Evolutionary conservation across 2,113 vertebrate species (phyloP).

Genomic region (Theropithecus gelada): DNA sequence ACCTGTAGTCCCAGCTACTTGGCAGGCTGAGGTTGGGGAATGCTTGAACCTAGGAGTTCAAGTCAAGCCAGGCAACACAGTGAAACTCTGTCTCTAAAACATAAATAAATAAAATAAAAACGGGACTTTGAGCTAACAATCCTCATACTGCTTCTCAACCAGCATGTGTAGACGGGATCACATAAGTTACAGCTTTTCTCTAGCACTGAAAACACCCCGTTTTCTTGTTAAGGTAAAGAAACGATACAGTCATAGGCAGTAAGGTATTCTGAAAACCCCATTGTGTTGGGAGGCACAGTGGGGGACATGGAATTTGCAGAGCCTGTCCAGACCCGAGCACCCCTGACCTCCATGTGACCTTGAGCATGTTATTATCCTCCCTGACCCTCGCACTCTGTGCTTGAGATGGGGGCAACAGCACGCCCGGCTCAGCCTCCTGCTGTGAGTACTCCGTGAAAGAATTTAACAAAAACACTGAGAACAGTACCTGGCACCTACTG

Average conservation of each 20-base stretch:
- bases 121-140: neutral
- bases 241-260: neutral
- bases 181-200: neutral
- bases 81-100: too few relatives aligned
- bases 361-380: neutral
- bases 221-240: slow-evolving; percentile 1
- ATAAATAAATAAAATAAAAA: neutral
- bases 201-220: neutral
- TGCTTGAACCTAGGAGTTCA: too few relatives aligned
- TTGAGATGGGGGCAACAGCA: neutral
- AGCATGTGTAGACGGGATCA: neutral
- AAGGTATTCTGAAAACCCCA: neutral
- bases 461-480: neutral
- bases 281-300: neutral
- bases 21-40: too few relatives aligned
- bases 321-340: neutral
- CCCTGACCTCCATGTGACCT: neutral
- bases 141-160: neutral
- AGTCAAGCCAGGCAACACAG: too few relatives aligned
- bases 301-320: neutral
- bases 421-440: neutral
- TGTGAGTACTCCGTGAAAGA: neutral
- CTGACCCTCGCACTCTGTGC: neutral
- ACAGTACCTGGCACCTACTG: neutral
- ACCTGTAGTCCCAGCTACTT: too few relatives aligned